Conservation (phyloP, 2,797 vertebrate species). For the Lycodopsis pacificus region DNA sequence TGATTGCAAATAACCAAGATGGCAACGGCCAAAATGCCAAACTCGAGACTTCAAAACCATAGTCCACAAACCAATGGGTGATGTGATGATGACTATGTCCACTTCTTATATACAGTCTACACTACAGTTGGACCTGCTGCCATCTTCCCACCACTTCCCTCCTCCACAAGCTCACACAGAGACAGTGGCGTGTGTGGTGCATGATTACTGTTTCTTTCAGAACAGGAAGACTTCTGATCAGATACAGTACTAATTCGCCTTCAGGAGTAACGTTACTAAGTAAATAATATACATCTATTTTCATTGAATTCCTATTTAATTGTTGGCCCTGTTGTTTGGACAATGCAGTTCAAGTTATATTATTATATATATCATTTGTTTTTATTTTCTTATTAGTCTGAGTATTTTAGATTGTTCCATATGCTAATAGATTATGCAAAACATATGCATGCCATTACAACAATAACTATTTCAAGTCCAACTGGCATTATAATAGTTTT, state of each 20-base stretch:
- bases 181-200: background rate
- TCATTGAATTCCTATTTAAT: background rate
- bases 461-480: background rate
- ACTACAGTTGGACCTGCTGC: no score
- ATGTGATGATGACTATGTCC: no score
- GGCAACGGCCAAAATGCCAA: no score
- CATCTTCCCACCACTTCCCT: no score
- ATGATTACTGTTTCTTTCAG: conserved; percentile 14
- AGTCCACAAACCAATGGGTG: no score
- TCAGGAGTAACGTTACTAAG: background rate
- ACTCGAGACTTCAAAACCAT: no score
- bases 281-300: background rate
- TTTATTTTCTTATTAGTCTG: background rate
- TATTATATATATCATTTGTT: background rate
- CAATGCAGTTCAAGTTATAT: background rate
- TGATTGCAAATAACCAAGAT: no score
- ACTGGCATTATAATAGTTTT: background rate
- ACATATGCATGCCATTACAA: background rate
- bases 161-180: background rate
- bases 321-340: background rate
- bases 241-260: background rate
- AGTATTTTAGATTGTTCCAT: background rate
- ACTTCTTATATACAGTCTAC: no score
- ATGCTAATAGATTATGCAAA: background rate
- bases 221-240: conserved; percentile 14